Base-by-base conservation (phyloP, 2,888 invertebrate genomes). In the Aspidiotus rigidus region DNA sequence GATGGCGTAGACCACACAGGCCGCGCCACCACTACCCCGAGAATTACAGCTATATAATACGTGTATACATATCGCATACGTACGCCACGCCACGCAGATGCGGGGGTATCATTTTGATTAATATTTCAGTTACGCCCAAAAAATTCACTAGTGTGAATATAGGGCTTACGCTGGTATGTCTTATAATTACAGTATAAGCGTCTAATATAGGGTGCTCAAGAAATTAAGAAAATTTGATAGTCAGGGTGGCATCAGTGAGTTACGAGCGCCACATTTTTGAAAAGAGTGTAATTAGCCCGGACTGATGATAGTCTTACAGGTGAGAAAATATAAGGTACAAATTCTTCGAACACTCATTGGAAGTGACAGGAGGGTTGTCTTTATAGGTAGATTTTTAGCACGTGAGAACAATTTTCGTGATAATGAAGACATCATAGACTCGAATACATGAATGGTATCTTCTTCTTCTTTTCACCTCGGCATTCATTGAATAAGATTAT, bases 121-220 rank as follows among this genome's bases (percentile, higher is more conserved):
- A 66, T 66, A 66, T 59, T 66, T 66, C 49, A n/a, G 59, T 41
- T 42, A 66, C 66, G 66, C 66, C 66, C 66, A 44, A 59, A 59
- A 64, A 44, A 59, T 66, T 44, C 59, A 39, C 56, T 59, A 59
- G 66, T 66, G 66, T 57, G 66, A 66, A 66, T 66, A 66, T 59
- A 8, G 59, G 42, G 49, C 44, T 66, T 59, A 44, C 59, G 17
- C 28, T 39, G 28, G 59, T 28, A 49, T n/a, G 49, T n/a, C 11
- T 49, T 49, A 49, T 49, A 49, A 49, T 49, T 49, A 28, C 28
- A 5, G 28, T 28, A 49, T 49, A 11, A 49, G 49, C 49, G 49
- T n/a, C 49, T 49, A 49, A 13, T 49, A 49, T 49, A 49, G 49
- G 49, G 49, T 49, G 49, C n/a, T 49, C 49, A 49, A 11, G 49